Evolutionary conservation across 2,888 invertebrate genomes (phyloP).

Genomic region (Dysmachus trigonus): DNA sequence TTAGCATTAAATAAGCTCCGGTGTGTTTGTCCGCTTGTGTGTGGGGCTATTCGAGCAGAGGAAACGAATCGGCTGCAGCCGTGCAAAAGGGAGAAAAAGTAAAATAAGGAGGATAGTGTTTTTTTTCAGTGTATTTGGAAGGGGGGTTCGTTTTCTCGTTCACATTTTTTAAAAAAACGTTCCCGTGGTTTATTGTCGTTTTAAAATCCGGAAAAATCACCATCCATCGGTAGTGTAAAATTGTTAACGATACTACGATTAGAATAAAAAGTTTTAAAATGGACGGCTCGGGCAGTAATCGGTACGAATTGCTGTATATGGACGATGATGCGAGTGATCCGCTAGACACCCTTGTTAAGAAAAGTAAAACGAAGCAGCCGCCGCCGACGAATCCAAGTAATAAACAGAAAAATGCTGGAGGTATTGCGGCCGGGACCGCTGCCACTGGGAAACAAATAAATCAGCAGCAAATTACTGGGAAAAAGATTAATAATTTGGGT

Average conservation of each 20-base stretch:
- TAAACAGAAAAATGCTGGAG: slow-evolving; percentile 43
- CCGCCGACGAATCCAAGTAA: background rate
- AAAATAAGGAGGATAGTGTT: too few species aligned
- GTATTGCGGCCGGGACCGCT: slow-evolving; percentile 13
- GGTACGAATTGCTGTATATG: slow-evolving; percentile 65
- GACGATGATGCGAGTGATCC: slow-evolving; percentile 64
- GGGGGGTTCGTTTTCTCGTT: background rate
- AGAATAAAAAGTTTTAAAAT: slow-evolving; percentile 52
- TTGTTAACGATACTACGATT: background rate
- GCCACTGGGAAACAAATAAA: slow-evolving; percentile 49
- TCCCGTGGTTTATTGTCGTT: background rate
- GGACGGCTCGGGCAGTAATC: slow-evolving; percentile 64
- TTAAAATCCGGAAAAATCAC: slow-evolving; percentile 37
- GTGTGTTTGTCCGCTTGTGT: too few species aligned
- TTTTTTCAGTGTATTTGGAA: background rate
- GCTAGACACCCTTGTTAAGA: slow-evolving; percentile 63
- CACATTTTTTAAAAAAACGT: slow-evolving; percentile 20
- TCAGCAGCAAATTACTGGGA: background rate
- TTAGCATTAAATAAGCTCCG: too few species aligned
- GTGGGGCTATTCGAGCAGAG: too few species aligned
- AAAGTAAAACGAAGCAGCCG: slow-evolving; percentile 57
- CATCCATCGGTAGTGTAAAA: slow-evolving; percentile 43
- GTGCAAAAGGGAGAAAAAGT: too few species aligned
- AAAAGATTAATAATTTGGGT: background rate
- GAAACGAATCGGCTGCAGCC: too few species aligned